phyloP scores from a whole-genome alignment of 2,113 vertebrate species.

The Bothrops jararaca region DNA sequence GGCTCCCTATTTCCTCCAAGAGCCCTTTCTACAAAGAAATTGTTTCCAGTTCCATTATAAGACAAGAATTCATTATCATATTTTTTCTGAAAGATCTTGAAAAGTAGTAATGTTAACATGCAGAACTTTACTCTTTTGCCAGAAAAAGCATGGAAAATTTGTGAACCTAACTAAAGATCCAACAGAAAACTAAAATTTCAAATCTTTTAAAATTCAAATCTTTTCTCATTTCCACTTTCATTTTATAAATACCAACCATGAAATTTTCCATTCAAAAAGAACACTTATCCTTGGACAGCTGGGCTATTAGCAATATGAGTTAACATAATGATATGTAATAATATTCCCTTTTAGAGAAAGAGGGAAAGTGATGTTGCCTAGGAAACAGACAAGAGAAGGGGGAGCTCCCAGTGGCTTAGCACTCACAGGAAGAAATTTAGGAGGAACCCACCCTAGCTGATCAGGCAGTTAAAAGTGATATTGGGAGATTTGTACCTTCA shows the following conservation, averaged over 20 bases:
- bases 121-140: conserved; percentile 3
- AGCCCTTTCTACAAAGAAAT: background rate
- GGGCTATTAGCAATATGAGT: too few species aligned
- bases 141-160: background rate
- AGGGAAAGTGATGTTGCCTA: too few species aligned
- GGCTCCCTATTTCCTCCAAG: background rate
- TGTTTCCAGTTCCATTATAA: conserved; percentile 12
- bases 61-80: conserved; percentile 11
- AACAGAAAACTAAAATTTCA: background rate
- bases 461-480: too few species aligned
- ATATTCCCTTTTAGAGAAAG: too few species aligned
- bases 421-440: too few species aligned
- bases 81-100: background rate
- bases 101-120: background rate
- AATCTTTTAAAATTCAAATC: background rate
- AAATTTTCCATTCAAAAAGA: background rate
- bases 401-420: too few species aligned
- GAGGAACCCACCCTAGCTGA: too few species aligned
- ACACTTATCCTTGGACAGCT: background rate
- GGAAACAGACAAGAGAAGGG: too few species aligned
- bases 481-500: too few species aligned
- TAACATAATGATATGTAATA: too few species aligned
- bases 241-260: background rate
- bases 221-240: background rate
- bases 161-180: background rate